Percentiles rank a stretch among this genome's conserved stretches.
phyloP scores from a whole-genome alignment of 2,113 vertebrate species.

The Alexandromys fortis region DNA sequence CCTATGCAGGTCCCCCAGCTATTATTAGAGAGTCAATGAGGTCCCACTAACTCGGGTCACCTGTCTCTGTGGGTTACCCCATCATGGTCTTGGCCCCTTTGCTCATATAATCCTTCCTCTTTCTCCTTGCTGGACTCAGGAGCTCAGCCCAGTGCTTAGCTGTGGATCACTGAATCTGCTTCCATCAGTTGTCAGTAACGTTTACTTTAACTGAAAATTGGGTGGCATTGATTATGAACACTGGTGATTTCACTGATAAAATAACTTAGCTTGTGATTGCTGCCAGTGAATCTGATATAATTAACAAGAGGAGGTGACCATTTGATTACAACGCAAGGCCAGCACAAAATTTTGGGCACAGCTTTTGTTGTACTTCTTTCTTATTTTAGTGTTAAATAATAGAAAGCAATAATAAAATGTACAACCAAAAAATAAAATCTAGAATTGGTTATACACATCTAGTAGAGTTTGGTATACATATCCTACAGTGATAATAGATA shows the following conservation, averaged over 20 bases:
- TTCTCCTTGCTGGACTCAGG: no score
- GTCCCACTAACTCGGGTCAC: no score
- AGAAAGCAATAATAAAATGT: background rate
- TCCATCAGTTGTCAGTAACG: background rate
- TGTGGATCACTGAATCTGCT: no score
- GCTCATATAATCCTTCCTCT: no score
- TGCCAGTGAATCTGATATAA: background rate
- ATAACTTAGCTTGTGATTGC: background rate
- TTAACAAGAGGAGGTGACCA: background rate
- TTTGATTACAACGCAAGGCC: background rate
- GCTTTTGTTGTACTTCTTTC: background rate
- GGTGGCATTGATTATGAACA: background rate
- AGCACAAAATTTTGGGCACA: background rate
- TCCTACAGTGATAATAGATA: background rate
- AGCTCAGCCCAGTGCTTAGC: no score
- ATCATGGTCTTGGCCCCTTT: no score
- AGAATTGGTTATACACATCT: background rate
- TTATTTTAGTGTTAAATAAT: background rate
- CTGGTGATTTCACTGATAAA: background rate
- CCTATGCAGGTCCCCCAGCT: no score
- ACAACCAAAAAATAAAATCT: background rate
- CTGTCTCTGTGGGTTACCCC: no score
- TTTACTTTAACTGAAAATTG: background rate
- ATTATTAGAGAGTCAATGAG: no score
- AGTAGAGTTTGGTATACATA: background rate